Conservation (phyloP, 2,888 invertebrate genomes). For the Ypsolopha sequella region DNA sequence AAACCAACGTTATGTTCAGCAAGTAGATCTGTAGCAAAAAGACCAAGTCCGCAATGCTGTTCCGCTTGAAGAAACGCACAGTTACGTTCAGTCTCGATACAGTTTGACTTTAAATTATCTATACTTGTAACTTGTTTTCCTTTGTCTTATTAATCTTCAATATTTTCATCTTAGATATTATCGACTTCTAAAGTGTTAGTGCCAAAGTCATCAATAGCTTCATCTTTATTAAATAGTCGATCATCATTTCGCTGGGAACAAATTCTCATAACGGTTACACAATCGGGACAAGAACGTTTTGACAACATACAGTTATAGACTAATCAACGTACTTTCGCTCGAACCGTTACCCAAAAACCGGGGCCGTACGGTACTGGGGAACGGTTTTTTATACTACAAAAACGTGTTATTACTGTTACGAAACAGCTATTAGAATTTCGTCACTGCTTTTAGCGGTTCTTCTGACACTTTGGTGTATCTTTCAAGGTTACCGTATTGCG, state of each 20-base stretch:
- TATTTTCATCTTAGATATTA: too few species aligned
- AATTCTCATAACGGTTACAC: constrained; percentile 29
- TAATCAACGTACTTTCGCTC: constrained; percentile 59
- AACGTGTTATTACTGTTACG: constrained; percentile 63
- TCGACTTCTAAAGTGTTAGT: too few species aligned
- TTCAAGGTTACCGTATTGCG: neutral
- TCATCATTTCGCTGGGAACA: neutral
- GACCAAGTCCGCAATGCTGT: neutral
- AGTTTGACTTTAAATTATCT: neutral
- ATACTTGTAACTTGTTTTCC: too few species aligned
- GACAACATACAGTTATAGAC: constrained; percentile 47
- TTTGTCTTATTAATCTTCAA: too few species aligned
- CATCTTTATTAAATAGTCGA: neutral
- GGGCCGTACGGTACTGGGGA: constrained; percentile 58
- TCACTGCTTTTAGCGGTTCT: constrained; percentile 34
- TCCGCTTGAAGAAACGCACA: neutral
- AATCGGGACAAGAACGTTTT: constrained; percentile 27
- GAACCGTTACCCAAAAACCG: constrained; percentile 58
- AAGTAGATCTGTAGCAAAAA: neutral
- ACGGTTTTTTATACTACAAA: constrained; percentile 48
- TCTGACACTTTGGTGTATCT: neutral
- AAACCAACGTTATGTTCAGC: neutral
- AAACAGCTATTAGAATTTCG: constrained; percentile 51
- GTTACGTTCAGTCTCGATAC: neutral
- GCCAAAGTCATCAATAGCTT: too few species aligned